Evolutionary conservation across 1,140 invertebrate species (phyloP).

Genomic region (Saxidomus purpurata): DNA sequence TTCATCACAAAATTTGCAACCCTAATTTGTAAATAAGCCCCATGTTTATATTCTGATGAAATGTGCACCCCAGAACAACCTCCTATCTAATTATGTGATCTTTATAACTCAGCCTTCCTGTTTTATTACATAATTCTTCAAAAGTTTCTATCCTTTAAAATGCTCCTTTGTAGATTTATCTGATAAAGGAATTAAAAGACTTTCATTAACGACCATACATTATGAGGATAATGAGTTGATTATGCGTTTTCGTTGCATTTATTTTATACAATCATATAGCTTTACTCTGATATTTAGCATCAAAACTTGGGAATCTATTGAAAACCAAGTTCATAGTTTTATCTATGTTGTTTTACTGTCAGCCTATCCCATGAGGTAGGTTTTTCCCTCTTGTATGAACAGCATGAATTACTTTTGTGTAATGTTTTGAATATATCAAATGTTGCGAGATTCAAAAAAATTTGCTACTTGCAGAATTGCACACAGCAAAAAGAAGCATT

Average conservation of each 20-base stretch:
- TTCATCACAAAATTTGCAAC: not conserved
- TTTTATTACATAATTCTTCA: conserved; percentile 3
- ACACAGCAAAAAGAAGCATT: no score
- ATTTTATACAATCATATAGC: not conserved
- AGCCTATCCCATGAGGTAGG: no score
- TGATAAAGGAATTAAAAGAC: conserved; percentile 17
- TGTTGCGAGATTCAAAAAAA: no score
- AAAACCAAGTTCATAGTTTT: no score
- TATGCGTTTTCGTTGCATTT: not conserved
- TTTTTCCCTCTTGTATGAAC: no score
- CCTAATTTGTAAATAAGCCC: not conserved
- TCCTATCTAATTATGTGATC: not conserved
- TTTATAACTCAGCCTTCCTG: not conserved
- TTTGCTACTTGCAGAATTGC: no score
- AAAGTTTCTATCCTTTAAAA: conserved; percentile 7
- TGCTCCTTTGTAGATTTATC: conserved; percentile 5
- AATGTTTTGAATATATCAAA: no score
- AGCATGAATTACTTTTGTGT: no score
- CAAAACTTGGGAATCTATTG: not conserved
- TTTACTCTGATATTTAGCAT: not conserved
- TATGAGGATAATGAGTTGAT: not conserved
- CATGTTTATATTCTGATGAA: not conserved
- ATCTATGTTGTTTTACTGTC: no score
- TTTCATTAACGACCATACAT: not conserved
- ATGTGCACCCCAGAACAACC: not conserved